Base-by-base conservation (phyloP, 2,888 invertebrate genomes). In the Thera britannica region DNA sequence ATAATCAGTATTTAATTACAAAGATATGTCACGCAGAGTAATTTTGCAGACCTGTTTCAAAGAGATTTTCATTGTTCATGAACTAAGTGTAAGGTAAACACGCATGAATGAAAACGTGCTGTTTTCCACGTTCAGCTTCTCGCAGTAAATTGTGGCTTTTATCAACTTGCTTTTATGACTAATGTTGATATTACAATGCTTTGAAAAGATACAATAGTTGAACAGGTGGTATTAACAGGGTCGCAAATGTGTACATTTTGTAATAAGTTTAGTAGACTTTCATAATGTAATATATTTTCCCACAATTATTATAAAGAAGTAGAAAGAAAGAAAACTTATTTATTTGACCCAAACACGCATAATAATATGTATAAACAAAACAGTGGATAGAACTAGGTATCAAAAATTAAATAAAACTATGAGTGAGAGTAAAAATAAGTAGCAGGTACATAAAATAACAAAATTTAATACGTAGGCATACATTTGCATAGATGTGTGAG, bases 121-220 rank as follows among this genome's bases (percentile, higher is more conserved):
- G 38, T 67, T 73, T 73, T 73, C 71, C 76, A 73, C 73, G 75
- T 73, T 70, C 51, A 35, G 65, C 9, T 65, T 58, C 35, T 23
- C 55, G 58, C 63, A 67, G 68, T 72, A 46, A 54, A 62, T 44
- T 56, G 41, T 35, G 58, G 9, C 49, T 49, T 49, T 57, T 59
- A 59, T 65, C 55, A 36, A 38, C 36, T 6, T 49, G 34, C 41
- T 55, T 3, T 56, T 12, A n/a, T 57, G 54, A 62, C 54, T 52
- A 46, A 58, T 62, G 54, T 52, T 54, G 23, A 44, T 36, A 9
- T 46, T 46, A 46, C 7, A 46, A 58, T 34, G 2, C 44, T 4
- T 44, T 58, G 3, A n/a, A 51, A 48, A 9, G 23, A 49, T 38
- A 46, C 11, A 38, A 35, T 55, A 23, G 34, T 36, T 35, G n/a